Base-by-base conservation (phyloP, 2,113 vertebrate genomes). In the Urocolius indicus region DNA sequence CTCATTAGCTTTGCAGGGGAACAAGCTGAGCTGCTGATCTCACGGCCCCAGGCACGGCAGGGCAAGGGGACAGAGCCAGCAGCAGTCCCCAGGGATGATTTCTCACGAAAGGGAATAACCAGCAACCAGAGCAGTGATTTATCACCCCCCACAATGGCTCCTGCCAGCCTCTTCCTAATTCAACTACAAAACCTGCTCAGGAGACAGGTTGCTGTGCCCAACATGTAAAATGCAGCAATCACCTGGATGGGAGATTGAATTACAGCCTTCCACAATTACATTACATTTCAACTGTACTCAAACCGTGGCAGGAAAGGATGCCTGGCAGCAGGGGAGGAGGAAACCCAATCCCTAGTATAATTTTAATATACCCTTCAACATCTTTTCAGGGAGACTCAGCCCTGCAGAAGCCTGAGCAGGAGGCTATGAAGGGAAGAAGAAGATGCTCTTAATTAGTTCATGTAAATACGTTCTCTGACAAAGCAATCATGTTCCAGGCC, bases 191-290 rank as follows among this genome's bases (percentile, higher is more conserved):
- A 94, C 34, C 91, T 84, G 62, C 90, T 88, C 22, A 6, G 80
- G 78, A 96, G 94, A 87, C 90, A 84, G 46, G 85, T 78, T 14
- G 9, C 83, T 82, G 83, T 2, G 11, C 87, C 88, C 73, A 59
- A 15, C 90, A 94, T 87, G 88, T 84, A 95, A 93, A 96, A 89
- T 1, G 4, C 90, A 95, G 93, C 87, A n/a, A 91, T 95, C 94
- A 91, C 52, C 55, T 30, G 26, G 87, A 90, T 88, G 92, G 94
- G 36, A 95, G 90, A 96, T 95, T 34, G 51, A 94, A 94, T 96
- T 94, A 94, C 76, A 95, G 92, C 92, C 55, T 79, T 77, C 75
- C 65, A 86, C 73, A 93, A 94, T 84, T 87, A 65, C 91, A 94
- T 96, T 95, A 95, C 93, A 79, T 48, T 58, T 68, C 3, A 13